Base-by-base conservation (phyloP, 2,113 vertebrate species). In the Nesogale talazaci region DNA sequence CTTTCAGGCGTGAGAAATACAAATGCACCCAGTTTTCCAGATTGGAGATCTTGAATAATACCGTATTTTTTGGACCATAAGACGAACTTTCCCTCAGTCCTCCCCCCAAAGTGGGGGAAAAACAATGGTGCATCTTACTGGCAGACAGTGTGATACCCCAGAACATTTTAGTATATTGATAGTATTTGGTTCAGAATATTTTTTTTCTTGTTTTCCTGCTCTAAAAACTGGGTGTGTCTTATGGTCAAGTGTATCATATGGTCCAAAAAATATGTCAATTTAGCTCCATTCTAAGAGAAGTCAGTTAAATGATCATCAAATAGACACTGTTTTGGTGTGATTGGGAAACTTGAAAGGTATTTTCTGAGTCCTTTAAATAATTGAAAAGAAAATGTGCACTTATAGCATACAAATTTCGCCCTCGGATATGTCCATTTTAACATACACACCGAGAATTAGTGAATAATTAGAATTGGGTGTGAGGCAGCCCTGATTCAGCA, bases 21-120 rank as follows among this genome's bases (percentile, higher is more conserved):
- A 6, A 8, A 65, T 86, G 22, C n/a, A 52, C 78, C 36, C 31
- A 9, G 75, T 89, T 92, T 79, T 87, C 46, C 76, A 82, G 86
- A 91, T 91, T 87, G 74, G 56, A 88, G 40, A 78, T 59, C 76
- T 89, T 89, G 25, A 72, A 36, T 23, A 92, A 56, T 83, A n/a
- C n/a, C n/a, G n/a, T n/a, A n/a, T n/a, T n/a, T n/a, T n/a, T n/a
- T n/a, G n/a, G n/a, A n/a, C n/a, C n/a, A n/a, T n/a, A n/a, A n/a
- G n/a, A n/a, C n/a, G n/a, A n/a, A n/a, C n/a, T n/a, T n/a, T n/a
- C n/a, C n/a, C n/a, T n/a, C n/a, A n/a, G n/a, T n/a, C n/a, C n/a
- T n/a, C n/a, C n/a, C n/a, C n/a, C n/a, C n/a, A n/a, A n/a, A n/a
- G n/a, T n/a, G n/a, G n/a, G n/a, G n/a, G n/a, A n/a, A n/a, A n/a